Conservation (phyloP, 2,888 invertebrate genomes). For the Abscondita cerata region DNA sequence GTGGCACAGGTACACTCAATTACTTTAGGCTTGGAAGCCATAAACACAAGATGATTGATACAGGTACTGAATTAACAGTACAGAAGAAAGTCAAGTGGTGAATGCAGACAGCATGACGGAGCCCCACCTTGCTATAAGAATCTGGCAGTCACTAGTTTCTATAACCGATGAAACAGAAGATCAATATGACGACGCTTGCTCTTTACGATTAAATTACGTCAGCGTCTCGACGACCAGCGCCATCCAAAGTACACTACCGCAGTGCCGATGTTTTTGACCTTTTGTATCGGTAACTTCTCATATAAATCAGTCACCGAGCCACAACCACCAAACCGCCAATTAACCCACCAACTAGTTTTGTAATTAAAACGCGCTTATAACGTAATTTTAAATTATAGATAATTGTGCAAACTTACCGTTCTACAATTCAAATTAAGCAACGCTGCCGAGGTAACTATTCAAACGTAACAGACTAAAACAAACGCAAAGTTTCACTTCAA, state of each 20-base stretch:
- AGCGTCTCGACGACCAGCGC: constrained; percentile 34
- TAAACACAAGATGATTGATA: constrained; percentile 38
- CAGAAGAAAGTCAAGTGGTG: constrained; percentile 36
- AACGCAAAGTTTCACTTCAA: too few relatives aligned
- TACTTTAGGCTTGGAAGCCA: constrained; percentile 43
- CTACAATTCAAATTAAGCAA: too few relatives aligned
- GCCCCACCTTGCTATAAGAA: constrained; percentile 43
- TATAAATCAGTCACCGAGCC: constrained; percentile 27
- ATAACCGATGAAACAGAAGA: constrained; percentile 35
- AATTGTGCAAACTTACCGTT: too few relatives aligned
- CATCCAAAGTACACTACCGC: constrained; percentile 29
- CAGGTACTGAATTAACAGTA: constrained; percentile 32
- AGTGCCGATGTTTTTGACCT: constrained; percentile 32
- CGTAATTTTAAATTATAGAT: too few relatives aligned
- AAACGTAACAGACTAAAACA: too few relatives aligned
- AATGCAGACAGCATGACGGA: constrained; percentile 44
- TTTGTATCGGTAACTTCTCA: constrained; percentile 14
- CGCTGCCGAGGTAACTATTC: too few relatives aligned
- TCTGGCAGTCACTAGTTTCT: constrained; percentile 41
- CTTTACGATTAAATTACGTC: constrained; percentile 29
- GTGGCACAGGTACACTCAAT: constrained; percentile 40
- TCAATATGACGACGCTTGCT: constrained; percentile 47
- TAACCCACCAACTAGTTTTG: not conserved
- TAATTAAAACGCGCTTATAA: too few relatives aligned
- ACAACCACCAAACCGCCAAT: not conserved